These are phyloP conservation scores for Perdita meconis DNA, from an alignment of 2,888 invertebrate genomes.

Conservation along the genomic window DNA sequence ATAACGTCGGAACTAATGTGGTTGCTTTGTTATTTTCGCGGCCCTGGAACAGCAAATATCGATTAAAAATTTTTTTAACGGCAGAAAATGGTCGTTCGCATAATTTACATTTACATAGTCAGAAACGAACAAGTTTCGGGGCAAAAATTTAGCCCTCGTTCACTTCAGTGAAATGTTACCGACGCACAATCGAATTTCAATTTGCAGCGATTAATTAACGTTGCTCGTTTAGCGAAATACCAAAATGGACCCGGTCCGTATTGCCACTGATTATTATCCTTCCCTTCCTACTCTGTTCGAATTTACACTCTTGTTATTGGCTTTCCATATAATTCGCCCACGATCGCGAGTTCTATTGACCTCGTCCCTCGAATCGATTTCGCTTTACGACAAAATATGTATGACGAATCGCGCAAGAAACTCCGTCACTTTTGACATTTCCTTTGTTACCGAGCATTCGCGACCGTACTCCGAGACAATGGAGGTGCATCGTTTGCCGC, in stretches of 20 bases:
- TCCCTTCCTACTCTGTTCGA: neutral
- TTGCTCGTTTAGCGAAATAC: conserved; percentile 6
- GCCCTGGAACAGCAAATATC: neutral
- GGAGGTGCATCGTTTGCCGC: conserved; percentile 2
- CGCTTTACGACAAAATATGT: neutral
- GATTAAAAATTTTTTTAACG: conserved; percentile 8
- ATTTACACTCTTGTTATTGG: conserved; percentile 12
- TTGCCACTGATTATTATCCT: conserved; percentile 3
- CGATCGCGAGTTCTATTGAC: neutral
- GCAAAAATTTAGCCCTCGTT: conserved; percentile 14
- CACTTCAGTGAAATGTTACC: conserved; percentile 14
- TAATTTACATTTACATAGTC: conserved; percentile 1
- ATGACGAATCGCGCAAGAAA: conserved; percentile 16
- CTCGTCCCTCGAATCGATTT: neutral
- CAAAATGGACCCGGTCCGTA: neutral
- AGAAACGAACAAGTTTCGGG: conserved; percentile 32
- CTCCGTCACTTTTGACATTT: neutral
- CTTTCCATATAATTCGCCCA: conserved; percentile 4
- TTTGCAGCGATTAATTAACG: neutral
- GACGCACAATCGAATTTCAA: conserved; percentile 35
- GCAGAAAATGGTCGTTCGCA: neutral
- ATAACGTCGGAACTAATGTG: neutral
- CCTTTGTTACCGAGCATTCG: conserved; percentile 35
- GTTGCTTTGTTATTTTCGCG: neutral
- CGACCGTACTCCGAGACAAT: conserved; percentile 27